Evolutionary conservation across 2,113 vertebrate genomes (phyloP), one percentile per base, ranked within the genome.

Genomic region (Zosterops japonicus): DNA sequence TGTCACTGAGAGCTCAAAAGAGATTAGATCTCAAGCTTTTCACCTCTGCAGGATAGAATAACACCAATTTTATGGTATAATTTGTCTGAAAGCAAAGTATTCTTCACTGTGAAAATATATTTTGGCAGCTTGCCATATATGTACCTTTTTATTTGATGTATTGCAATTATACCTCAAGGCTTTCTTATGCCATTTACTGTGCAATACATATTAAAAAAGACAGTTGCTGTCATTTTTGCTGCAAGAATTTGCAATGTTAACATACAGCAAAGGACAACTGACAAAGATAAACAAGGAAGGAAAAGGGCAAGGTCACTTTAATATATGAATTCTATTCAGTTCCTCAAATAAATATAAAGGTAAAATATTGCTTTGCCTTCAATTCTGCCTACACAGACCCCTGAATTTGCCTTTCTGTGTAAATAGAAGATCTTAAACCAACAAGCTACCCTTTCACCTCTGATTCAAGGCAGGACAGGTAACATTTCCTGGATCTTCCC

Each of bases 161-260:
- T 84, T 91, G 20, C 83, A 84, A 46, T 94, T 89, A 47, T 78
- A 89, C 80, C 85, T 95, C 47, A 81, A 83, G 85, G 92, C 82
- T 94, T 88, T 90, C 72, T 87, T 92, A 70, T 75, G 44, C 31
- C 89, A 25, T 77, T 93, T 88, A 49, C 61, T 94, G 24, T 83
- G 44, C 39, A 74, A 68, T 64, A 71, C 50, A 49, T 94, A 93
- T 87, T 92, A 0, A 81, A 88, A 95, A 95, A 93, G 90, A 95
- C 79, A 96, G 83, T 74, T 59, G 71, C 71, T 94, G 76, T 97
- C 90, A 87, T 90, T 83, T 86, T 93, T 93, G 20, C 88, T 78
- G 36, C 72, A 82, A 81, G 56, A 90, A 83, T 70, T 95, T 83
- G 11, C 27, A 61, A 35, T 87, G 68, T 79, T 94, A 90, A 80